Evolutionary conservation across 2,797 vertebrate genomes (phyloP), one percentile per base, ranked within the genome.

Genomic region (Erithacus rubecula): DNA sequence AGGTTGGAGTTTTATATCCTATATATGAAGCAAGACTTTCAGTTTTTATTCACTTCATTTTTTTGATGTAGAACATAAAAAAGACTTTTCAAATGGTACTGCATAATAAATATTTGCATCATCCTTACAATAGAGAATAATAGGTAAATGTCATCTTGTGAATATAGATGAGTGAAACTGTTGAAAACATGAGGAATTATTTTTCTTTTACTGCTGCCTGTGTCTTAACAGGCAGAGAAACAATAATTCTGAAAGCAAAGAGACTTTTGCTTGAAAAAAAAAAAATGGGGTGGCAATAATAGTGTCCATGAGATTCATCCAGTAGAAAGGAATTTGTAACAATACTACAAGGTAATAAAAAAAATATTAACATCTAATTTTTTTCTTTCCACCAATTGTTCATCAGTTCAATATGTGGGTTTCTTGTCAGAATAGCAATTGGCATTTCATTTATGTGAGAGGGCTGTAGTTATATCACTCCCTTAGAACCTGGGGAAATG

Each of bases 21-120:
- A 15, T 90, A 81, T 88, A 12, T 77, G 93, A 75, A 75, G 26
- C n/a, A 80, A 69, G 83, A 69, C 30, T 94, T 94, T 87, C 52
- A 93, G 69, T 70, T 89, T 97, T 82, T 94, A 88, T 68, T 92
- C 68, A 19, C 32, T 90, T 62, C 64, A 77, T 88, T 79, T 87
- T 96, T 97, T 97, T 96, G 75, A 59, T 77, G 68, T 44, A 89
- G 80, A 36, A 80, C 71, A 89, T 37, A 83, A 89, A 93, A 91
- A 72, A 96, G 47, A 20, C 26, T 49, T 96, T 95, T 95, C 72
- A 95, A 91, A 56, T 67, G 49, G 36, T 87, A 30, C 23, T 56
- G 27, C 71, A 60, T 89, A 86, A 93, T 79, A 96, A 87, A 94
- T 95, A 92, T 89, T 80, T 95, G 71, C 60, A 93, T 76, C 87